Evolutionary conservation across 2,888 invertebrate genomes (phyloP), one percentile per base, ranked within the genome.

Genomic region (Polyommatus iphigenia): DNA sequence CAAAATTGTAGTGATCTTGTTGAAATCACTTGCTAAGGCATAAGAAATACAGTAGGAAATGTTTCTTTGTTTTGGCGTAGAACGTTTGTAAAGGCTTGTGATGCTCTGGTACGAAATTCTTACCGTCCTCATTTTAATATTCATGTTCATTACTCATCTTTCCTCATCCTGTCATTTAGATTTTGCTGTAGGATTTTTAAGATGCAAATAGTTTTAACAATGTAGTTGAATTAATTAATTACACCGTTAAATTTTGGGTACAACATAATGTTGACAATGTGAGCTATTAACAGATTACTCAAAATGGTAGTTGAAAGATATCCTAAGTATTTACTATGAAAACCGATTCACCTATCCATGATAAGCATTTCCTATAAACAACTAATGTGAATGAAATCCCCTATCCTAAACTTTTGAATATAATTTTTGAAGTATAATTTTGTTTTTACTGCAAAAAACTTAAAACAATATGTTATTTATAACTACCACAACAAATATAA

Each of bases 1-100:
- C 54, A 75, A 75, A 15, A 50, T 41, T 75, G 75, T 75, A 75
- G 75, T 50, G 18, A 15, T 50, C 75, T 75, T 75, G 75, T 75
- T 75, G 50, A 54, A 18, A 54, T 54, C 54, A 29, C 75, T 32
- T 41, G 18, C 50, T 75, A 75, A 24, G 46, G 75, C 72, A 41
- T 72, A 72, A 72, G 72, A 36, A 75, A 75, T 75, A 75, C 50
- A n/a, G 29, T 75, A 72, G 72, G 36, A 41, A n/a, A n/a, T 41
- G 36, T 41, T 72, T 36, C 50, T 75, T 50, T 50, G 29, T 24
- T 54, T 36, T 67, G 13, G 67, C 15, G 67, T 67, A 67, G 32
- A 67, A 29, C 7, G 18, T 67, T 67, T 67, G 67, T 32, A 29
- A 67, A 67, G 67, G 67, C 67, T 67, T 67, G 67, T 67, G 67